Evolutionary conservation across 2,888 invertebrate genomes (phyloP), one percentile per base, ranked within the genome.

Genomic region (Galerucella nymphaeae): DNA sequence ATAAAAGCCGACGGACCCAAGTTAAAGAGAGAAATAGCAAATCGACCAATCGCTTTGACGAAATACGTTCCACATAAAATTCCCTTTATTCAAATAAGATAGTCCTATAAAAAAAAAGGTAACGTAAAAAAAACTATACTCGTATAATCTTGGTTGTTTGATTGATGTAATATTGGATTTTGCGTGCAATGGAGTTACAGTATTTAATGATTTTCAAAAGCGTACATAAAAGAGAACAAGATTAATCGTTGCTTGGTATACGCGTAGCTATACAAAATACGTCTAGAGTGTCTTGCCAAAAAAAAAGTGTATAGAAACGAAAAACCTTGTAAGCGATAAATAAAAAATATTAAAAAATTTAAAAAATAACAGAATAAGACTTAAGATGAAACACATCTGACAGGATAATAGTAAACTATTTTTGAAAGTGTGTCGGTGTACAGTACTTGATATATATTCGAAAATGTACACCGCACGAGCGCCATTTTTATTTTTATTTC

Each of bases 11-110:
- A 42, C 18, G 57, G 41, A 59, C 59, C 45, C 67, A 41, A 41
- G 67, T 45, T 59, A 67, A 67, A 67, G 67, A 53, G 67, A 53
- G 53, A 38, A 69, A 69, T 38, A 62, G 59, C 69, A 69, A 69
- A 69, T 62, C 62, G 69, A 62, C 69, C 69, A 69, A 69, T 69
- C 58, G 53, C 42, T 62, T 62, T 53, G 69, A 62, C 41, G 69
- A 69, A 69, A 62, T 69, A 67, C 58, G 67, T 58, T 67, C 16
- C 67, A 59, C 67, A 59, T 67, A 67, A 67, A 67, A 67, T 59
- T 62, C 30, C 38, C 55, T 69, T 69, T 69, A 69, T 69, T 69
- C 69, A 69, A 69, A 69, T 62, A 62, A 53, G 53, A 53, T 62
- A 41, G 57, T n/a, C 18, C 61, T 58, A 58, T 66, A 57, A 58